Conservation (phyloP, 2,113 vertebrate genomes). For the Pteronura brasiliensis region DNA sequence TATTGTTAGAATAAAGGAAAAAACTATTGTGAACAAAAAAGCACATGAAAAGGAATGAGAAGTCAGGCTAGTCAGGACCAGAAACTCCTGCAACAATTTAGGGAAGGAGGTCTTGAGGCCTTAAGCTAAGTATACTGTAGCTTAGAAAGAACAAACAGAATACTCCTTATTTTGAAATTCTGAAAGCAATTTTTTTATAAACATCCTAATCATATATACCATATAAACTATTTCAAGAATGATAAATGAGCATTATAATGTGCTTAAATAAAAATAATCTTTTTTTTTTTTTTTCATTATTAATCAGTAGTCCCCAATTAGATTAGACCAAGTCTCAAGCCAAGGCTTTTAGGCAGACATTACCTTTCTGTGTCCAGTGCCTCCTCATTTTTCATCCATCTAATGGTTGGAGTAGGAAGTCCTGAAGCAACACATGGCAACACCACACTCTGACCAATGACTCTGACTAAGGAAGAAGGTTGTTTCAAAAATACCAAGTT, state of each 20-base stretch:
- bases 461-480: constrained; percentile 83
- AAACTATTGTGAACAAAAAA: not conserved
- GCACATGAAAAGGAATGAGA: not conserved
- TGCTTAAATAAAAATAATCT: constrained; percentile 33
- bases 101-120: not conserved
- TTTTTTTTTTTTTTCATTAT: not conserved
- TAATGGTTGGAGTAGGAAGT: constrained; percentile 83
- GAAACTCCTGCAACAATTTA: not conserved
- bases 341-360: constrained; percentile 4
- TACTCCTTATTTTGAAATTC: not conserved
- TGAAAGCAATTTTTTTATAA: constrained; percentile 41
- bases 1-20: not conserved
- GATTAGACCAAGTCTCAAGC: not conserved
- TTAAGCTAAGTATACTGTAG: not conserved
- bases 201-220: not conserved
- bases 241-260: not conserved
- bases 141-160: constrained; percentile 4
- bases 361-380: constrained; percentile 88
- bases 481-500: constrained; percentile 85
- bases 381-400: constrained; percentile 89
- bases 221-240: constrained; percentile 20
- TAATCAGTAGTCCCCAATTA: constrained; percentile 22
- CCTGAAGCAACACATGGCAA: constrained; percentile 89
- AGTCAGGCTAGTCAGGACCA: not conserved
- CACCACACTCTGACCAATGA: constrained; percentile 84